Evolutionary conservation across 2,797 vertebrate species (phyloP).

Genomic region (Myotis planiceps): DNA sequence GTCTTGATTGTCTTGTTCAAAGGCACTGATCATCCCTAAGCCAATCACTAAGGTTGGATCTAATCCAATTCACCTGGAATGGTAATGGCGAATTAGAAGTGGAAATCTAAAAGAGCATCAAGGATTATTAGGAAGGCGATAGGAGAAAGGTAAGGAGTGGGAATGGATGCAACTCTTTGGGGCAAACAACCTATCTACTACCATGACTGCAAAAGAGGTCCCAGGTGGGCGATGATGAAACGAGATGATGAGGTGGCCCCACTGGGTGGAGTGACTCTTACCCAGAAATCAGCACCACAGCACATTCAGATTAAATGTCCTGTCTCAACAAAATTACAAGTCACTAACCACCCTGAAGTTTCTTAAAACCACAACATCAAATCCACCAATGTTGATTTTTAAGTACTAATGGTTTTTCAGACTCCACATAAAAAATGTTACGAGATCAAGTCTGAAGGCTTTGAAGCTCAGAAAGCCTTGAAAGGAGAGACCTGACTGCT

Average conservation of each 20-base stretch:
- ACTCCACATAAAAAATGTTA: background rate
- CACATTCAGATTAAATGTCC: background rate
- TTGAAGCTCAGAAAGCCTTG: slow-evolving; percentile 53
- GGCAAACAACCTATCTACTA: background rate
- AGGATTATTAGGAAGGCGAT: background rate
- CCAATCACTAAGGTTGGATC: background rate
- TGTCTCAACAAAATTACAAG: slow-evolving; percentile 14
- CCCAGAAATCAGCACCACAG: background rate
- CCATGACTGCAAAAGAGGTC: background rate
- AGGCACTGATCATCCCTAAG: background rate
- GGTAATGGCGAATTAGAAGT: background rate
- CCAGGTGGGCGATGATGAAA: background rate
- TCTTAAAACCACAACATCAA: slow-evolving; percentile 1
- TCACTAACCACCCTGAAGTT: background rate
- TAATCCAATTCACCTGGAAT: background rate
- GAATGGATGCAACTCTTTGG: background rate
- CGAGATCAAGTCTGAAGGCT: background rate
- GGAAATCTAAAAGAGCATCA: background rate
- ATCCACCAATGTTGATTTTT: background rate
- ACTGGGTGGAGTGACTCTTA: background rate
- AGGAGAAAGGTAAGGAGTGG: background rate
- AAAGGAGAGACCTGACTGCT: background rate
- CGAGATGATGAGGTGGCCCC: background rate
- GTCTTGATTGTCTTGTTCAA: background rate
- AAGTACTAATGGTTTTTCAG: background rate